Conservation (phyloP, 35 echinoderm and acorn worm genomes). For the Heliocidaris tuberculata region DNA sequence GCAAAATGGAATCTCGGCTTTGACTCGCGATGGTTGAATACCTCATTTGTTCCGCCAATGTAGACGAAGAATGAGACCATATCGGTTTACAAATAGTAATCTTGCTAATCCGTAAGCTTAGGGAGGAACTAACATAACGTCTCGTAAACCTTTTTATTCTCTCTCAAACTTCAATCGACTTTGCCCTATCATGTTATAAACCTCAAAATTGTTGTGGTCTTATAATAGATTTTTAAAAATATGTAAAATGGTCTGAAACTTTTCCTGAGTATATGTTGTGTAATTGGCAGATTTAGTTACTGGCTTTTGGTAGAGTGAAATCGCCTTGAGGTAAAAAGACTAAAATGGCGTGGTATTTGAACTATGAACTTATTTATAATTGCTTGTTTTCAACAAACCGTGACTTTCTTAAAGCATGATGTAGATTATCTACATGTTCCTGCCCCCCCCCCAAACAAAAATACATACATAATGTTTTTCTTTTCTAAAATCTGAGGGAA, state of each 20-base stretch:
- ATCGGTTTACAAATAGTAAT: slow-evolving; percentile 46
- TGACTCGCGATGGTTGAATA: background rate
- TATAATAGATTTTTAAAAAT: background rate
- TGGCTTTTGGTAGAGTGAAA: background rate
- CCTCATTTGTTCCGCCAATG: slow-evolving; percentile 18
- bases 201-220: background rate
- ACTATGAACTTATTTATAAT: background rate
- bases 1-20: background rate
- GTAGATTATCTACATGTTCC: too few relatives aligned
- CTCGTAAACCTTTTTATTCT: background rate
- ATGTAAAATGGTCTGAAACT: background rate
- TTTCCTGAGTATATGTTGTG: background rate
- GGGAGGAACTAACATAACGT: slow-evolving; percentile 13
- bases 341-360: background rate
- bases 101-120: slow-evolving; percentile 23
- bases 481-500: too few relatives aligned
- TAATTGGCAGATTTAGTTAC: background rate
- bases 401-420: background rate
- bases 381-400: background rate
- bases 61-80: background rate
- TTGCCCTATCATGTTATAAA: background rate
- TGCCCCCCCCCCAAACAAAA: too few relatives aligned
- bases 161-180: slow-evolving; percentile 21
- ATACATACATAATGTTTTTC: too few relatives aligned
- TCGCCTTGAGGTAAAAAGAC: background rate